Evolutionary conservation across 2,797 vertebrate genomes (phyloP).

Genomic region (Orestias chungarensis): DNA sequence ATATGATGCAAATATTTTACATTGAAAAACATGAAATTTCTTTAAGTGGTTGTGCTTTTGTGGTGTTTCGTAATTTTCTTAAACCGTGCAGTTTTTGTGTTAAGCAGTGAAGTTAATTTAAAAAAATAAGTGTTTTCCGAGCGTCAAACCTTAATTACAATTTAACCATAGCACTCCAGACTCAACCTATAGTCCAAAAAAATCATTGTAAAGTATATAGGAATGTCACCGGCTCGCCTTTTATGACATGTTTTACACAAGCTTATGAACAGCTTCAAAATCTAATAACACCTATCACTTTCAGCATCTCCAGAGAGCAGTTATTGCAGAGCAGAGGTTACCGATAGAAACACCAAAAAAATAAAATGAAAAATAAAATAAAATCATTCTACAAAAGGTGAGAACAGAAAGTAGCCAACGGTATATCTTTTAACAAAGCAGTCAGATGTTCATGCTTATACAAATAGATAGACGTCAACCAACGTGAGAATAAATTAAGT

Average conservation of each 20-base stretch:
- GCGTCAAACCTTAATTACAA: neutral
- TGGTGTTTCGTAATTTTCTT: neutral
- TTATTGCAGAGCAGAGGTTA: constrained; percentile 16
- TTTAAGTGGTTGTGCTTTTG: neutral
- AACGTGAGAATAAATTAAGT: neutral
- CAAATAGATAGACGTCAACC: neutral
- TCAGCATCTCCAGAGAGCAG: constrained; percentile 22
- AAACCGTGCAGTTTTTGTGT: neutral
- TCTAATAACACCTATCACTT: constrained; percentile 34
- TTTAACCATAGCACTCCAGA: neutral
- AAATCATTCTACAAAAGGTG: neutral
- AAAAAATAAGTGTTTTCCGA: neutral
- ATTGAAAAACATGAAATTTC: neutral
- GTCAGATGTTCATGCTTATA: neutral
- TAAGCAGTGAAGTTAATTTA: no score
- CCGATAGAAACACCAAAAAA: neutral
- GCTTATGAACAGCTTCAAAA: constrained; percentile 17
- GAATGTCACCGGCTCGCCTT: constrained; percentile 4
- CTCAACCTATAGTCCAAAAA: neutral
- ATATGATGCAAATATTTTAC: no score
- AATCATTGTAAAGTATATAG: neutral
- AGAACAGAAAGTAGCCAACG: neutral
- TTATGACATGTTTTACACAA: constrained; percentile 8
- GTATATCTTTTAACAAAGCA: neutral
- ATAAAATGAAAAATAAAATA: no score